Conservation (phyloP, 2,888 invertebrate genomes). For the Thymelicus sylvestris region DNA sequence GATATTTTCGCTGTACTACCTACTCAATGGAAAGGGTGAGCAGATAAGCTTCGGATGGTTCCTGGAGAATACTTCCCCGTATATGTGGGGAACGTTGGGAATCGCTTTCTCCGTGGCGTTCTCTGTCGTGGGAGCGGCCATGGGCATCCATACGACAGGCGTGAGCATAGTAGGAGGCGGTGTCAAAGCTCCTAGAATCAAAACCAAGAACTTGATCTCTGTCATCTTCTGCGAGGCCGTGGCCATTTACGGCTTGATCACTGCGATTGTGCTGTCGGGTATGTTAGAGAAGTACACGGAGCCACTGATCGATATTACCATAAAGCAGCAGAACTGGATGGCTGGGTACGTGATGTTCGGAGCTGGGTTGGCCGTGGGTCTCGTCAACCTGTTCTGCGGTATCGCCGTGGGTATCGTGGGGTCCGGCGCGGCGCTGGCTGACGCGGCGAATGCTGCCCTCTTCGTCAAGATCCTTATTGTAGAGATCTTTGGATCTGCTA, state of each 20-base stretch:
- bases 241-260: constrained; percentile 99
- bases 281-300: constrained; percentile 87
- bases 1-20: constrained; percentile 85
- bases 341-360: constrained; percentile 98
- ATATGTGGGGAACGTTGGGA: constrained; percentile 98
- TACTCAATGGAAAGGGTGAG: constrained; percentile 94
- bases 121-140: constrained; percentile 98
- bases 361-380: constrained; percentile 97
- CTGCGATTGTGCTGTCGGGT: constrained; percentile 98
- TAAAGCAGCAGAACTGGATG: constrained; percentile 89
- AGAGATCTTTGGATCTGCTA: constrained; percentile 99
- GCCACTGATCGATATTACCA: constrained; percentile 60
- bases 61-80: constrained; percentile 94
- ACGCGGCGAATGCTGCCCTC: constrained; percentile 97
- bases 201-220: constrained; percentile 99
- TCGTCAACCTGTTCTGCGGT: constrained; percentile 98
- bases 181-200: constrained; percentile 99
- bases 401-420: constrained; percentile 98
- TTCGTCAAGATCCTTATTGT: constrained; percentile 99
- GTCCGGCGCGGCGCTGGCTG: constrained; percentile 98
- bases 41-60: constrained; percentile 96
- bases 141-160: constrained; percentile 99
- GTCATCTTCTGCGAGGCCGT: constrained; percentile 99
- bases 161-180: constrained; percentile 98
- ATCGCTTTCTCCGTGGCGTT: constrained; percentile 96